phyloP scores from a whole-genome alignment of 2,888 invertebrate genomes.

The Actias luna region DNA sequence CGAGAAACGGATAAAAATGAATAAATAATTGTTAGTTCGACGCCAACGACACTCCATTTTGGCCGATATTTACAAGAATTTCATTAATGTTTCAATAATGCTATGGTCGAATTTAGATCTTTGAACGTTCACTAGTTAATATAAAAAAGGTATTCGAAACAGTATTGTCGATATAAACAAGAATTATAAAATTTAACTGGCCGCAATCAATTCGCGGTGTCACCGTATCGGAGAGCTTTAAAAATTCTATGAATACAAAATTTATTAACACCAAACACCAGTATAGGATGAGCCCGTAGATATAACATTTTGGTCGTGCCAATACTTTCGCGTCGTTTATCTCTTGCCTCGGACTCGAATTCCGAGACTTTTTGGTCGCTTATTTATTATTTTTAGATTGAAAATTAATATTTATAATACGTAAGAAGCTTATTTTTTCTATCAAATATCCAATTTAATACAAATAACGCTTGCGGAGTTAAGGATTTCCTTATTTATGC shows the following conservation, averaged over 20 bases:
- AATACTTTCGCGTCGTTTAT: neutral
- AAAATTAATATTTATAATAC: neutral
- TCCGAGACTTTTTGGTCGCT: neutral
- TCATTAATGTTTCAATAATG: no score
- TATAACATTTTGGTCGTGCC: neutral
- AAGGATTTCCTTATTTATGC: no score
- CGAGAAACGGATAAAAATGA: no score
- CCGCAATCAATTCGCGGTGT: slow-evolving; percentile 44
- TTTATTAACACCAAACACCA: slow-evolving; percentile 37
- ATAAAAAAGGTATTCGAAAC: neutral
- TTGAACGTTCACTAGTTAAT: neutral
- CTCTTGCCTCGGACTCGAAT: neutral
- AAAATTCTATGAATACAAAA: slow-evolving; percentile 34
- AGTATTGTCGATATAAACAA: slow-evolving; percentile 6
- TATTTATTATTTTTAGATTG: neutral
- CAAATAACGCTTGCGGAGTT: no score
- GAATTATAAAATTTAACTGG: slow-evolving; percentile 42
- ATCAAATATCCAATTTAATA: no score
- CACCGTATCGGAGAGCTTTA: slow-evolving; percentile 35
- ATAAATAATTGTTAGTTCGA: no score
- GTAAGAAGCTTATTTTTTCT: no score
- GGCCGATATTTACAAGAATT: no score
- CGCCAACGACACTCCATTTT: no score
- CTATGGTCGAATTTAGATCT: no score
- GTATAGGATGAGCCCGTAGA: slow-evolving; percentile 22